These are phyloP conservation scores for Drepanosiphum platanoidis DNA, from an alignment of 2,888 invertebrate species.

Conservation along the genomic window DNA sequence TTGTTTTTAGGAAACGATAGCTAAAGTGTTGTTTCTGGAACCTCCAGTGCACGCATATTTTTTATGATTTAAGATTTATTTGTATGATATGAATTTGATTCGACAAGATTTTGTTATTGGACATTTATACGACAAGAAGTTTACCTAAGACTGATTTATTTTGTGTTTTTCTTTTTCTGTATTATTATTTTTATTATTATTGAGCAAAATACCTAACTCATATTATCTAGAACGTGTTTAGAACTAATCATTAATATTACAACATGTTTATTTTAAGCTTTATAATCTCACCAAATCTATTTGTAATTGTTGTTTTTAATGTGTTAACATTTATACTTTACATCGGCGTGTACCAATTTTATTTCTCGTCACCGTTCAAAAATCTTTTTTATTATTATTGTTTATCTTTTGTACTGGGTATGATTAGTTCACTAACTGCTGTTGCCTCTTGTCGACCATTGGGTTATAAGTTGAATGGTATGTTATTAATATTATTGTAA, in stretches of 20 bases:
- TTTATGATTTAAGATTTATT: slow-evolving; percentile 2
- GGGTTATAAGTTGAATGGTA: slow-evolving; percentile 12
- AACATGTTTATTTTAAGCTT: slow-evolving; percentile 15
- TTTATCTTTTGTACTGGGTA: background rate
- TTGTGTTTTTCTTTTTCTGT: slow-evolving; percentile 29
- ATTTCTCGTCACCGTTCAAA: background rate
- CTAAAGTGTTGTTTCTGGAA: background rate
- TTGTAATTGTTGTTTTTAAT: slow-evolving; percentile 39
- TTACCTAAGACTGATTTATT: slow-evolving; percentile 61
- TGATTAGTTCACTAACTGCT: background rate
- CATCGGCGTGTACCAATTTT: slow-evolving; percentile 3
- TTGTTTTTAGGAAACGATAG: background rate
- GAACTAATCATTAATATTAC: slow-evolving; percentile 21
- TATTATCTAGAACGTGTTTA: slow-evolving; percentile 45
- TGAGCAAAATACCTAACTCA: slow-evolving; percentile 16
- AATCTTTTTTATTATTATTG: background rate
- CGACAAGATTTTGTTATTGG: slow-evolving; percentile 4
- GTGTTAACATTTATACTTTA: slow-evolving; percentile 2
- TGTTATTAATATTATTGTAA: background rate
- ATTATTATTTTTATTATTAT: slow-evolving; percentile 38
- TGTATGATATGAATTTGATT: background rate
- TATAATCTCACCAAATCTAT: background rate
- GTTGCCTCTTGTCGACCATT: background rate
- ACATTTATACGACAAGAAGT: slow-evolving; percentile 14
- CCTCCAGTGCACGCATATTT: background rate